Evolutionary conservation across 2,888 invertebrate species (phyloP).

Genomic region (Andrena haemorrhoa): DNA sequence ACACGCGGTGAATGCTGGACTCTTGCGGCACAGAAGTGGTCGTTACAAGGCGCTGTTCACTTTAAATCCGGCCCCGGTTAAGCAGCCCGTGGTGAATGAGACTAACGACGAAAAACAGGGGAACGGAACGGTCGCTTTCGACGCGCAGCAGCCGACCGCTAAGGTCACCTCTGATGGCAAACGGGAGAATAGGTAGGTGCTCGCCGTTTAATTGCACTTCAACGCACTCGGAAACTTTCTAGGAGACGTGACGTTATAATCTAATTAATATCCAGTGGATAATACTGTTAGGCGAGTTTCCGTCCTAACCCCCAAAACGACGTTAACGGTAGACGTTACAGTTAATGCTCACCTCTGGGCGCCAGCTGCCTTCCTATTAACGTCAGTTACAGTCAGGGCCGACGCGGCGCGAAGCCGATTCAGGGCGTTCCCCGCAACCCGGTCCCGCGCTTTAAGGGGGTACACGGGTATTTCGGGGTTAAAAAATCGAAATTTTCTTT

Average conservation of each 20-base stretch:
- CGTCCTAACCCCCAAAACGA: constrained; percentile 13
- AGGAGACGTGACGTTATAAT: constrained; percentile 14
- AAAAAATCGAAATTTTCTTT: no score
- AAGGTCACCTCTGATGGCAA: constrained; percentile 1
- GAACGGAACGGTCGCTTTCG: background rate
- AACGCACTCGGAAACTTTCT: constrained; percentile 14
- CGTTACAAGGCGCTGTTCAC: constrained; percentile 76
- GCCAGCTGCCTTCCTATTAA: background rate
- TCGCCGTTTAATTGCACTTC: background rate
- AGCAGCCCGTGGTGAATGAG: constrained; percentile 29
- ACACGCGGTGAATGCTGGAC: constrained; percentile 76
- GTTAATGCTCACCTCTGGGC: background rate
- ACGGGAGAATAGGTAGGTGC: constrained; percentile 14
- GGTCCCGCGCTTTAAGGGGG: no score
- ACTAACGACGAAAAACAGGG: constrained; percentile 37
- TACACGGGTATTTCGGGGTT: no score
- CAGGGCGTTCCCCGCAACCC: no score
- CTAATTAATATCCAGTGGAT: constrained; percentile 36
- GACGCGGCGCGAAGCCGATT: no score
- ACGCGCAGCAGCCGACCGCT: background rate
- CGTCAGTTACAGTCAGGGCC: background rate
- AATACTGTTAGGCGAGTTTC: constrained; percentile 40
- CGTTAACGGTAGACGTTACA: constrained; percentile 13
- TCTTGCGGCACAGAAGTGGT: constrained; percentile 74
- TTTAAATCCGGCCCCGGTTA: constrained; percentile 57